Evolutionary conservation across 2,888 invertebrate genomes (phyloP).

Genomic region (Cotesia congregata): DNA sequence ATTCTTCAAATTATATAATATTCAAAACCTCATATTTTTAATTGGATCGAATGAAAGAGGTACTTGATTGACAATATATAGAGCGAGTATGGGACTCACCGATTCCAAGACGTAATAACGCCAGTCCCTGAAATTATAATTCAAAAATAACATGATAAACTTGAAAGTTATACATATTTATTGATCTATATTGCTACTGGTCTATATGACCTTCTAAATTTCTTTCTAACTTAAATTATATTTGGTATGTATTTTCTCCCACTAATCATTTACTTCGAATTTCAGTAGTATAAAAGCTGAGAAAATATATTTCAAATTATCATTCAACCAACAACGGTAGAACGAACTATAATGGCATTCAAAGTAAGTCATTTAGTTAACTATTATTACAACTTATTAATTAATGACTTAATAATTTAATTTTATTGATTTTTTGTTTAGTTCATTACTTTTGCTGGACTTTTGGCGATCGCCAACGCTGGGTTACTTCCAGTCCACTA

Average conservation of each 20-base stretch:
- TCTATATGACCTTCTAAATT: background rate
- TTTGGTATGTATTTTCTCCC: background rate
- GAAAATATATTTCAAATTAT: slow-evolving; percentile 10
- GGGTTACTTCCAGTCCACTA: slow-evolving; percentile 42
- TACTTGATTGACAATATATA: too few relatives aligned
- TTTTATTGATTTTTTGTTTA: background rate
- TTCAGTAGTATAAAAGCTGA: slow-evolving; percentile 17
- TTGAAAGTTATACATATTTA: too few relatives aligned
- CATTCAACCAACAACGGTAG: slow-evolving; percentile 16
- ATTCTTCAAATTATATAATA: too few relatives aligned
- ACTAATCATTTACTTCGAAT: background rate
- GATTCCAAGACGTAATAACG: too few relatives aligned
- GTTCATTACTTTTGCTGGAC: slow-evolving; percentile 19
- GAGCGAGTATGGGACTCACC: too few relatives aligned
- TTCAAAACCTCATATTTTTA: too few relatives aligned
- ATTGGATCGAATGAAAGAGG: too few relatives aligned
- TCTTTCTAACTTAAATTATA: background rate
- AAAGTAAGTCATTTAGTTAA: slow-evolving; percentile 1
- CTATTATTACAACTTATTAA: background rate
- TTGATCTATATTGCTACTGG: too few relatives aligned
- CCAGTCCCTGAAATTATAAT: too few relatives aligned
- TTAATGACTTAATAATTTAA: background rate
- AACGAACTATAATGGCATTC: slow-evolving; percentile 25
- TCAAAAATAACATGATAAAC: too few relatives aligned
- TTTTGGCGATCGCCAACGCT: slow-evolving; percentile 42